Evolutionary conservation across 2,113 vertebrate genomes (phyloP), one percentile per base, ranked within the genome.

Genomic region (Cyprinus carpio): DNA sequence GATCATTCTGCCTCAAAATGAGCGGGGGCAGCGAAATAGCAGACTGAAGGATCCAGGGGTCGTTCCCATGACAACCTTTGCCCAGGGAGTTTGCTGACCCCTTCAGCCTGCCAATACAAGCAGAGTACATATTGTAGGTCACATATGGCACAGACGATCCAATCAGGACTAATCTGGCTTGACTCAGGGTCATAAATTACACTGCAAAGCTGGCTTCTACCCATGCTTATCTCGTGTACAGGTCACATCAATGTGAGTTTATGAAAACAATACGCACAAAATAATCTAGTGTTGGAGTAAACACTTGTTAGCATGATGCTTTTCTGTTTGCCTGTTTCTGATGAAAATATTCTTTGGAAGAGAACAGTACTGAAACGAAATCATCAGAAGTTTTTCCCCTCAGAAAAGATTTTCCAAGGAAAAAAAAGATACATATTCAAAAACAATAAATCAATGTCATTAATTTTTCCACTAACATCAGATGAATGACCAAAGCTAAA

Each of bases 61-160:
- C 92, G 93, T 94, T 94, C 90, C 94, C 93, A 95, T 95, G 89
- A 92, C 89, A 95, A 94, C 93, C 91, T 93, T 91, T 93, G 94
- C 93, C 92, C 90, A 86, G 87, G 89, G 92, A 95, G 93, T 93
- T 93, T 87, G n/a, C 89, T 92, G 92, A 95, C 93, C 93, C 74
- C 90, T 92, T 86, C 91, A 84, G 85, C 86, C 91, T 91, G 37
- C 87, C 88, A 54, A 87, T 88, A 89, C 89, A 91, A 89, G 89
- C 86, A 11, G 85, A 90, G 92, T 90, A 83, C 92, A 91, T 92
- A 94, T 94, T 94, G 93, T 94, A 93, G 94, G 94, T 95, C 94
- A 93, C 95, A 95, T 94, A 94, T 95, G 95, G 93, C 92, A 94
- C 90, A 89, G 90, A 92, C 88, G 86, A 92, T 94, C 91, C 94